Evolutionary conservation across 2,797 vertebrate genomes (phyloP), one percentile per base, ranked within the genome.

Genomic region (Pseudocheirus occidentalis): DNA sequence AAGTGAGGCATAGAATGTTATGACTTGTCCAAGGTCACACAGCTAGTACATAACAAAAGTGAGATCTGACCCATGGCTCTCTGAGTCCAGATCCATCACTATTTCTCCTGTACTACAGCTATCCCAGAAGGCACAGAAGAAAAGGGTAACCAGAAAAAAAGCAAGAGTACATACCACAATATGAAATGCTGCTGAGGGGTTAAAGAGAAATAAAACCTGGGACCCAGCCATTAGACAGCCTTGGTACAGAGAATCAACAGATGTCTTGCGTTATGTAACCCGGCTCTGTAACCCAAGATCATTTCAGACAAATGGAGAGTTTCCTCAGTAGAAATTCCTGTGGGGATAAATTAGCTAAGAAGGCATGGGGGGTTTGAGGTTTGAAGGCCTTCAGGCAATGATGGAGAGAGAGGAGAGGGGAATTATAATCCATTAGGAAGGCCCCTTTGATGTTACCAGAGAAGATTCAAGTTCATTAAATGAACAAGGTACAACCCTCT

Each of bases 401-500:
- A 4, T 12, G 12, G 34, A 34, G 21, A n/a, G 52, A n/a, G n/a
- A 66, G 87, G 56, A 24, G 81, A 90, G 13, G 0, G 1, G 52
- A 16, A 6, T 31, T 14, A 50, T 55, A 52, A 4, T 50, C 46
- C 6, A 3, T 96, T 52, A 94, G 90, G 57, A 94, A 59, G 55
- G 90, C 53, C 58, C 27, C 91, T 55, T 87, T 3, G 14, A 21
- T 6, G 18, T 87, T 55, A 12, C 11, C 12, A 73, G 46, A n/a
- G 34, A 87, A 0, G 0, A 50, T 56, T 1, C 3, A 7, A 89
- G 59, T 92, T 97, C 89, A 91, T 94, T 92, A 92, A 0, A 0
- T 50, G 92, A 95, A 96, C 57, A 89, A 56, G 92, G n/a, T 0
- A 5, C 91, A 55, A 55, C n/a, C 90, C 93, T 90, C 93, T 92